Base-by-base conservation (phyloP, 2,797 vertebrate species). In the Hypotaenidia philippensis region DNA sequence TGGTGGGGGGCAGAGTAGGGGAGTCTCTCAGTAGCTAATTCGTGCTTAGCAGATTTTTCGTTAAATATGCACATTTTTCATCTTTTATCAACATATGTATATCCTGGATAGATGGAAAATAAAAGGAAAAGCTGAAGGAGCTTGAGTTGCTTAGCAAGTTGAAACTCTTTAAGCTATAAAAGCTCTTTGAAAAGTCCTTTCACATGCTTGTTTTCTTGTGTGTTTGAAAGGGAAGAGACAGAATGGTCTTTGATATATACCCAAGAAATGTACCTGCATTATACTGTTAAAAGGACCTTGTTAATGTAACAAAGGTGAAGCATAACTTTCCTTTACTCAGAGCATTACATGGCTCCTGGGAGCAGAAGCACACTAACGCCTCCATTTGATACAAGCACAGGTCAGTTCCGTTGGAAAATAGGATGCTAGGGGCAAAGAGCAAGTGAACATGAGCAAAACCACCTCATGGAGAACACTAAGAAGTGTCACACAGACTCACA, bases 281-380 rank as follows among this genome's bases (percentile, higher is more conserved):
- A 26, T 44, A 34, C 4, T 25, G 17, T 50, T 56, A 81, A 71
- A 82, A 40, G 14, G 83, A 75, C 32, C 13, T n/a, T 83, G 64
- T 40, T 68, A 88, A 87, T 17, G 21, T 3, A 75, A 55, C 19
- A 34, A 57, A 75, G 29, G 36, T 2, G 4, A 87, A 12, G 17
- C 11, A 23, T 69, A 26, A 31, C 15, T 71, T 84, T 49, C 5
- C 15, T 85, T 61, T 61, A 25, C n/a, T 63, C 1, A 0, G 7
- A 29, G 11, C 7, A 2, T 34, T 69, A 3, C 0, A 1, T 26
- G n/a, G n/a, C n/a, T 69, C 41, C 25, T 20, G 23, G n/a, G n/a
- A 44, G 34, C 41, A 88, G 41, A 40, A 32, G 60, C 6, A 21
- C 11, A 5, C 11, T 6, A 34, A 49, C 6, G 1, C 17, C 86